These are phyloP conservation scores for Eucriotettix oculatus DNA, from an alignment of 2,888 invertebrate genomes.

Conservation along the genomic window DNA sequence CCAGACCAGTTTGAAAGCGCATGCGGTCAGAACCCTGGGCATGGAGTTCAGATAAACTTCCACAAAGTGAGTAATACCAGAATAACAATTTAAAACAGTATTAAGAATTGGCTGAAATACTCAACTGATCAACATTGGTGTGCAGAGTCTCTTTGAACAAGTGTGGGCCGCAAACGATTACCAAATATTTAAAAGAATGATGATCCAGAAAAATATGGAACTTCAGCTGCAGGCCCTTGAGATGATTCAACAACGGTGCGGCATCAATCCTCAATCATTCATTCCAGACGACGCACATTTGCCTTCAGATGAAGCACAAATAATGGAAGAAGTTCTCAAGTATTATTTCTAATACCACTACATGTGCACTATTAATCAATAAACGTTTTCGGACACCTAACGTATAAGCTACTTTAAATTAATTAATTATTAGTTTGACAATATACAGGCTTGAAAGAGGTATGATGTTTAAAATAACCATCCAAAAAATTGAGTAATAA, in stretches of 20 bases:
- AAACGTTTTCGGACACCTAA: too few relatives aligned
- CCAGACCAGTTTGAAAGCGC: slow-evolving; percentile 77
- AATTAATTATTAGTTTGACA: too few relatives aligned
- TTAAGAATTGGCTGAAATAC: background rate
- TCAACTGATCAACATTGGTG: background rate
- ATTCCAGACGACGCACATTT: slow-evolving; percentile 23
- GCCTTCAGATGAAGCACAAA: slow-evolving; percentile 22
- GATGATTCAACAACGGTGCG: slow-evolving; percentile 62
- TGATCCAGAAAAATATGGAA: slow-evolving; percentile 85
- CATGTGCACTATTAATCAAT: background rate
- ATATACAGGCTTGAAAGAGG: too few relatives aligned
- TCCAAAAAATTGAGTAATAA: too few relatives aligned
- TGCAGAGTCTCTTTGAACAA: slow-evolving; percentile 32
- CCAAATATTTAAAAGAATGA: slow-evolving; percentile 76
- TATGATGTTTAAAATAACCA: too few relatives aligned
- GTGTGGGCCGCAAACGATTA: slow-evolving; percentile 90
- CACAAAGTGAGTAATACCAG: slow-evolving; percentile 28
- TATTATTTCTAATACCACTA: slow-evolving; percentile 13
- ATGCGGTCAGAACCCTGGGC: slow-evolving; percentile 36
- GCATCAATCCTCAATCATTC: slow-evolving; percentile 46
- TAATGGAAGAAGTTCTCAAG: slow-evolving; percentile 29
- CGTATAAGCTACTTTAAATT: too few relatives aligned
- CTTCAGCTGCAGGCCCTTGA: slow-evolving; percentile 77
- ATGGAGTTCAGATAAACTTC: slow-evolving; percentile 33
- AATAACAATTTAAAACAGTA: background rate